Evolutionary conservation across 2,797 vertebrate species (phyloP).

Genomic region (Sebastes cheni): DNA sequence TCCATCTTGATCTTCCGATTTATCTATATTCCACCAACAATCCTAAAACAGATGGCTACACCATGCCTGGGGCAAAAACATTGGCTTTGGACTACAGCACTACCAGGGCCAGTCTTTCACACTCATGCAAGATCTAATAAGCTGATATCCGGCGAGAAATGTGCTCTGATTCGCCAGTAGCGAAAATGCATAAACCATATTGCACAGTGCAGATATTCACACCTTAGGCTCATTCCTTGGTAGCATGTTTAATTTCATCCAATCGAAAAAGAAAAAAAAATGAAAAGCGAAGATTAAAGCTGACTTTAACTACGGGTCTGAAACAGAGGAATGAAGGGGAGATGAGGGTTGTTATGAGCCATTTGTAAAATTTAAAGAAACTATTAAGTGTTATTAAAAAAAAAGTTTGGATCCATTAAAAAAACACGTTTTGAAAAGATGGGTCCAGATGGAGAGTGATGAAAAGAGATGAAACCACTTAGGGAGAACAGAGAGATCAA

Average conservation of each 20-base stretch:
- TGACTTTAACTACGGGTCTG: conserved; percentile 37
- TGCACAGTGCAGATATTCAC: conserved; percentile 65
- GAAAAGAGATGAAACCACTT: conserved; percentile 77
- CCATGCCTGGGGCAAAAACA: conserved; percentile 75
- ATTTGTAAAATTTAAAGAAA: conserved; percentile 70
- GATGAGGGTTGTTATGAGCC: conserved; percentile 42
- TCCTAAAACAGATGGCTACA: conserved; percentile 81
- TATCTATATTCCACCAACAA: conserved; percentile 74
- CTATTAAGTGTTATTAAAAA: conserved; percentile 57
- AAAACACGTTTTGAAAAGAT: conserved; percentile 58
- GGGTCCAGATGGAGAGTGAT: conserved; percentile 77
- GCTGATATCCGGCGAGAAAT: conserved; percentile 71
- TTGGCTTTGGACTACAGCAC: conserved; percentile 72
- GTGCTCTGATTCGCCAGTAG: conserved; percentile 64
- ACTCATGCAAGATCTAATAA: conserved; percentile 74
- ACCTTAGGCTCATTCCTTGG: conserved; percentile 73
- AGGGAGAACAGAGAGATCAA: conserved; percentile 75
- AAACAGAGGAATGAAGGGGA: conserved; percentile 6
- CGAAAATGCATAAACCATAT: conserved; percentile 76
- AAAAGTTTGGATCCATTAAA: conserved; percentile 63
- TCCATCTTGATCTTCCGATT: conserved; percentile 70
- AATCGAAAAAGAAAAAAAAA: conserved; percentile 32
- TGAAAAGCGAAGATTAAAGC: conserved; percentile 60
- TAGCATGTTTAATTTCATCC: conserved; percentile 67
- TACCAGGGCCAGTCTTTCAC: conserved; percentile 66